These are phyloP conservation scores for Muscicapa adusta DNA, from an alignment of 2,113 vertebrate genomes.

Conservation along the genomic window DNA sequence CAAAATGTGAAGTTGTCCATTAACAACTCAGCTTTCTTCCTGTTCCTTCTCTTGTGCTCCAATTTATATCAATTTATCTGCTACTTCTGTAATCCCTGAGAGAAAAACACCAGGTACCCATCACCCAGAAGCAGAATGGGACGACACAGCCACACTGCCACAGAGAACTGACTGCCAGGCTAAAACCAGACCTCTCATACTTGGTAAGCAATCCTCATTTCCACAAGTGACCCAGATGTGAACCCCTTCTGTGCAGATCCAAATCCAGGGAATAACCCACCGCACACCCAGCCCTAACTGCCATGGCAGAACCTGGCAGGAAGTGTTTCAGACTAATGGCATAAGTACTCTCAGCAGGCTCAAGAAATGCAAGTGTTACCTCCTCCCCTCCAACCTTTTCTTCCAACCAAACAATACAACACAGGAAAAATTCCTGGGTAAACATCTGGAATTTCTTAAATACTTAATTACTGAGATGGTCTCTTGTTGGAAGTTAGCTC, in stretches of 20 bases:
- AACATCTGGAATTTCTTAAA: conserved; percentile 52
- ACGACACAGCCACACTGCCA: neutral
- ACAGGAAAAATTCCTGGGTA: conserved; percentile 11
- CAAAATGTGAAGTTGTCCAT: neutral
- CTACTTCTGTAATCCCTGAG: neutral
- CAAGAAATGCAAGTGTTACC: neutral
- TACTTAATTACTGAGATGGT: neutral
- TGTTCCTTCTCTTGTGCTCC: rapidly evolving
- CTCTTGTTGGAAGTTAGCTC: conserved; percentile 26
- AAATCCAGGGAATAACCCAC: neutral
- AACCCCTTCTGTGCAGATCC: neutral
- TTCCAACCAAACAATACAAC: neutral
- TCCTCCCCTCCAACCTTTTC: neutral
- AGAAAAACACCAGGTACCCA: neutral
- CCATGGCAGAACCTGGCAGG: neutral
- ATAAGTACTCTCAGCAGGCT: conserved; percentile 10
- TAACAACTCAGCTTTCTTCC: neutral
- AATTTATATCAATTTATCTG: neutral
- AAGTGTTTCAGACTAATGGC: conserved; percentile 19
- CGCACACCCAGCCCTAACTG: neutral
- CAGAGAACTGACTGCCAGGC: neutral
- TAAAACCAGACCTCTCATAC: neutral
- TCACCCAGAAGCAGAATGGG: neutral
- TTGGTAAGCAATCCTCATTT: neutral
- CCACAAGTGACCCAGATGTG: neutral